Base-by-base conservation (phyloP, 2,888 invertebrate genomes). In the Rhagonycha lutea region DNA sequence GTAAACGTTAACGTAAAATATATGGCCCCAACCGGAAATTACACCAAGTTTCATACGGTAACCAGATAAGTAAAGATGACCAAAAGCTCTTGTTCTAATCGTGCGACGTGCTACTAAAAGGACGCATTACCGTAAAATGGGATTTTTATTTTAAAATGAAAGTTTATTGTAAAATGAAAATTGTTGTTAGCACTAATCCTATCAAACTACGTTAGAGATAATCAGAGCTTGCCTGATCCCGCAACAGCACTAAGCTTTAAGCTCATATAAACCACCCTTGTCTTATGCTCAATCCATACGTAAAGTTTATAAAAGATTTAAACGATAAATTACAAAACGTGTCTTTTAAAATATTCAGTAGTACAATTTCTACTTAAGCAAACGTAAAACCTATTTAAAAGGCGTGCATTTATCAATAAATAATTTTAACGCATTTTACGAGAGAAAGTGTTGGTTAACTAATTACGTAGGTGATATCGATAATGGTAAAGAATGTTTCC, bases 21-120 rank as follows among this genome's bases (percentile, higher is more conserved):
- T 83, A 84, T 81, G 81, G 80, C 80, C 79, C 78, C 79, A 80
- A 80, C 83, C 83, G 84, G 84, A 84, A 83, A 84, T 84, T 84
- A 84, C 83, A 69, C 47, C 68, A 79, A 80, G 80, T 80, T 79
- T 76, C 80, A 80, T 77, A 73, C 77, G 76, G 77, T 77, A 78
- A 72, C 71, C 69, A 80, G 81, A 81, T 81, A 81, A 79, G 80
- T 79, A 79, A 76, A 79, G 79, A 81, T 78, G 80, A 80, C 72
- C 72, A 65, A 62, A 47, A 71, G n/a, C 63, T 26, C 24, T 65
- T 65, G n/a, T 26, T 65, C 26, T 24, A 65, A 65, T 24, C 47
- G 47, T n/a, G 47, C 47, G 47, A 47, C 47, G 47, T 47, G 47
- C 47, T 7, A n/a, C n/a, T 5, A n/a, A 47, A 47, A n/a, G n/a